These are phyloP conservation scores for Aplysia californica DNA, from an alignment of 1,140 invertebrate species.

Conservation along the genomic window DNA sequence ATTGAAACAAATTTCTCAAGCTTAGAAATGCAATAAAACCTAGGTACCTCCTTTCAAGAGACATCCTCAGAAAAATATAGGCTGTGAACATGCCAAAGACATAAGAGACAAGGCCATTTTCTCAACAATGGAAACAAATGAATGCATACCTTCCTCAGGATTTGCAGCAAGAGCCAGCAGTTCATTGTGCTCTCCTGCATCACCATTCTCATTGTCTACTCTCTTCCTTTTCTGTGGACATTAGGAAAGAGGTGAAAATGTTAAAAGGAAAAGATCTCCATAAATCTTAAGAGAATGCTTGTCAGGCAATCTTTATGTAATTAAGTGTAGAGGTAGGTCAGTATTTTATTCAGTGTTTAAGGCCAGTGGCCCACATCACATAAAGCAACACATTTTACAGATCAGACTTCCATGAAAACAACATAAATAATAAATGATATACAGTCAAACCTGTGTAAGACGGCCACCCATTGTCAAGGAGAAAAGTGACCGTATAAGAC, in stretches of 20 bases:
- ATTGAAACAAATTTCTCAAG: neutral
- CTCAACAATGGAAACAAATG: neutral
- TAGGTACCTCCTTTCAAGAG: neutral
- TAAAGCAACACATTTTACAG: too few relatives aligned
- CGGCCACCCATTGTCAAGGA: too few relatives aligned
- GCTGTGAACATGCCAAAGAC: neutral
- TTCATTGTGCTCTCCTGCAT: conserved; percentile 2
- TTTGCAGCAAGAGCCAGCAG: neutral
- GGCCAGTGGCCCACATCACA: too few relatives aligned
- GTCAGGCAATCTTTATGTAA: too few relatives aligned
- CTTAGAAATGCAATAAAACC: neutral
- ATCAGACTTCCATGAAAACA: too few relatives aligned
- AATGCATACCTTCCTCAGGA: neutral
- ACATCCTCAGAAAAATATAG: neutral
- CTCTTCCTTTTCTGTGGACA: neutral
- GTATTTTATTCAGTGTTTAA: too few relatives aligned
- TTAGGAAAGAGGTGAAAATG: neutral
- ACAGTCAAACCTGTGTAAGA: too few relatives aligned
- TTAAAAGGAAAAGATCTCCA: too few relatives aligned
- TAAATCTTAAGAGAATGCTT: too few relatives aligned
- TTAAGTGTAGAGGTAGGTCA: too few relatives aligned
- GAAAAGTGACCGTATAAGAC: too few relatives aligned
- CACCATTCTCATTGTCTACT: neutral
- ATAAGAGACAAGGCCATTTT: neutral
- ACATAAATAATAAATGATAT: too few relatives aligned